These are phyloP conservation scores for Aviceda subcristata DNA, from an alignment of 2,113 vertebrate genomes.

Conservation along the genomic window DNA sequence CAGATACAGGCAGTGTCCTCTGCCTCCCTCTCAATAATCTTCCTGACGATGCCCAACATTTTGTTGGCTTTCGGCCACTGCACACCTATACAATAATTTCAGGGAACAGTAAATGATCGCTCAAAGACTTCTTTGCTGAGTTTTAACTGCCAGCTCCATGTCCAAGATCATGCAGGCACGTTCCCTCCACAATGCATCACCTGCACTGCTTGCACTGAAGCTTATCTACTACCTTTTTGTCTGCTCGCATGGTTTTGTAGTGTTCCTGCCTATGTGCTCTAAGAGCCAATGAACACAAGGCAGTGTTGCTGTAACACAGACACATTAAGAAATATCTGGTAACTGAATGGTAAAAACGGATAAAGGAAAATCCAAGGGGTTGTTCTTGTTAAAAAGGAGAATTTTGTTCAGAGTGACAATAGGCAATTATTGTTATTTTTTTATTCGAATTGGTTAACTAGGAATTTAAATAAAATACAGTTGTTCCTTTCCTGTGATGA, in stretches of 20 bases:
- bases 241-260: background rate
- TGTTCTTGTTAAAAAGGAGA: background rate
- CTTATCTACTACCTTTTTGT: background rate
- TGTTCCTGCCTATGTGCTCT: background rate
- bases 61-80: background rate
- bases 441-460: background rate
- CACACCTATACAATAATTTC: rapidly evolving
- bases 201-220: background rate
- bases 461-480: background rate
- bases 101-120: background rate
- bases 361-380: background rate
- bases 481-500: background rate
- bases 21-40: background rate
- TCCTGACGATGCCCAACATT: background rate
- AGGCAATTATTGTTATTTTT: background rate
- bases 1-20: background rate
- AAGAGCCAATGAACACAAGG: background rate
- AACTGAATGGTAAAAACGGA: background rate
- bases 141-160: background rate
- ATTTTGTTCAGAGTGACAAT: background rate
- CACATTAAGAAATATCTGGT: background rate
- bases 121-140: background rate
- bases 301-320: background rate
- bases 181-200: background rate
- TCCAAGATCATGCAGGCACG: background rate